Conservation (phyloP, 2,797 vertebrate genomes). For the Anableps anableps region DNA sequence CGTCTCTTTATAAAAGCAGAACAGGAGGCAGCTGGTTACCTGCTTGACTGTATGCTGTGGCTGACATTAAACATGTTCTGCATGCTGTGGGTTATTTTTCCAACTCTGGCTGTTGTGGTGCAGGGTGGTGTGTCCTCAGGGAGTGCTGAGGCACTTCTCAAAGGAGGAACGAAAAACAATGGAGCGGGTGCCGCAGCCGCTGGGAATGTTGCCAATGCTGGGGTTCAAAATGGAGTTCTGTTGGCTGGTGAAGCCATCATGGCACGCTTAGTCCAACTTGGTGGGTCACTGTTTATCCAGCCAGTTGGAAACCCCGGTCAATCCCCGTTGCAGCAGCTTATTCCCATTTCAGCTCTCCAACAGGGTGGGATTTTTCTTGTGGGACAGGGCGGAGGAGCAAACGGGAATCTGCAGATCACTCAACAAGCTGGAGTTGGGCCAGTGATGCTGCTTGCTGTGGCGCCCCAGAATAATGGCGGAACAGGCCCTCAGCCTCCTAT, state of each 20-base stretch:
- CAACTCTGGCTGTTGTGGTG: conserved; percentile 56
- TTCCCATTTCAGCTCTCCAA: conserved; percentile 57
- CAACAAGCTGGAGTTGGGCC: conserved; percentile 45
- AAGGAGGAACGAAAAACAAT: conserved; percentile 57
- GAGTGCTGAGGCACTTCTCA: conserved; percentile 69
- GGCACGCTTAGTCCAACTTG: conserved; percentile 66
- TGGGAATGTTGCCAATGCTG: conserved; percentile 59
- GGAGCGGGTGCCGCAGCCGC: conserved; percentile 48
- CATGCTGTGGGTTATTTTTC: conserved; percentile 68
- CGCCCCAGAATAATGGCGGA: conserved; percentile 63
- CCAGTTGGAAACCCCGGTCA: conserved; percentile 63
- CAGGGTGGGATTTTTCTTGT: conserved; percentile 51
- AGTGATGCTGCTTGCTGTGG: conserved; percentile 50
- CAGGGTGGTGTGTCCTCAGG: conserved; percentile 69
- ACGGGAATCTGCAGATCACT: conserved; percentile 40
- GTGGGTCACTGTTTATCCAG: conserved; percentile 66
- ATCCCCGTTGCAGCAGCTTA: conserved; percentile 46
- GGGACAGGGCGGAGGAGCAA: conserved; percentile 50
- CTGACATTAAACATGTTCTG: conserved; percentile 67
- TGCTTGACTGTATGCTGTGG: conserved; percentile 28
- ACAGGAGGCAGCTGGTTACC: conserved; percentile 27
- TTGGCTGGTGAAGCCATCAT: conserved; percentile 54
- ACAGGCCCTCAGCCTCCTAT: conserved; percentile 46
- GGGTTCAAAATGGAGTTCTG: conserved; percentile 57
- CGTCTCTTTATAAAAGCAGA: conserved; percentile 62